Conservation (phyloP, 2,888 invertebrate genomes). For the Hydrotaea diabolus region DNA sequence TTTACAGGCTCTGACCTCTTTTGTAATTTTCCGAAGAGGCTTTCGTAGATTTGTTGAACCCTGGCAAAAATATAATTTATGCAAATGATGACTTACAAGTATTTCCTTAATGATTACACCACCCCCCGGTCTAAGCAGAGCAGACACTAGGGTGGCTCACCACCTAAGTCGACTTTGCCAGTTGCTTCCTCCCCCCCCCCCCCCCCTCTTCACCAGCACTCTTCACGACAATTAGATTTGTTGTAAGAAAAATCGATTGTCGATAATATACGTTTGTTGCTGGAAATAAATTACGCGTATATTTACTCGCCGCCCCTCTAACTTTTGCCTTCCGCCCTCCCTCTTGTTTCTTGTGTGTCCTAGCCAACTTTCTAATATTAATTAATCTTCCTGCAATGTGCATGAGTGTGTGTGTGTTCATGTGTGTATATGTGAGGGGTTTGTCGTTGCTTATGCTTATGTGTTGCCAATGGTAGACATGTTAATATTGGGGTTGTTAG, state of each 20-base stretch:
- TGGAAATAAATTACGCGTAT: conserved; percentile 57
- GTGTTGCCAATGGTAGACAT: background rate
- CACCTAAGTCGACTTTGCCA: no score
- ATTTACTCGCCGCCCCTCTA: background rate
- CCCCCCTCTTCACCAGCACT: no score
- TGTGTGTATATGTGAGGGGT: background rate
- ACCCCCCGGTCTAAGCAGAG: no score
- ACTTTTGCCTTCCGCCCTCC: background rate
- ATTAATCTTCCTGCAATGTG: background rate
- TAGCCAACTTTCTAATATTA: background rate
- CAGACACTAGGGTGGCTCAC: no score
- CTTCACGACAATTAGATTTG: conserved; percentile 52
- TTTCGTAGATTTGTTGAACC: background rate
- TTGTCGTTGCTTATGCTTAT: background rate
- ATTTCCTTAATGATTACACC: background rate
- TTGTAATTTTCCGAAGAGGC: background rate
- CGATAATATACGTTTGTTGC: conserved; percentile 55
- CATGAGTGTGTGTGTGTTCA: background rate
- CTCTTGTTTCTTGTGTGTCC: background rate
- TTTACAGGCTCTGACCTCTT: no score
- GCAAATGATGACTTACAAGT: background rate
- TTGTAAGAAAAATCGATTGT: conserved; percentile 59
- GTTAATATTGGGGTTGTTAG: background rate
- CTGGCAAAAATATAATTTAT: background rate
- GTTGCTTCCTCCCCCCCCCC: no score